Conservation (phyloP, 64 coral and sea anemone species). For the Hydrozoanthus tunicans region DNA sequence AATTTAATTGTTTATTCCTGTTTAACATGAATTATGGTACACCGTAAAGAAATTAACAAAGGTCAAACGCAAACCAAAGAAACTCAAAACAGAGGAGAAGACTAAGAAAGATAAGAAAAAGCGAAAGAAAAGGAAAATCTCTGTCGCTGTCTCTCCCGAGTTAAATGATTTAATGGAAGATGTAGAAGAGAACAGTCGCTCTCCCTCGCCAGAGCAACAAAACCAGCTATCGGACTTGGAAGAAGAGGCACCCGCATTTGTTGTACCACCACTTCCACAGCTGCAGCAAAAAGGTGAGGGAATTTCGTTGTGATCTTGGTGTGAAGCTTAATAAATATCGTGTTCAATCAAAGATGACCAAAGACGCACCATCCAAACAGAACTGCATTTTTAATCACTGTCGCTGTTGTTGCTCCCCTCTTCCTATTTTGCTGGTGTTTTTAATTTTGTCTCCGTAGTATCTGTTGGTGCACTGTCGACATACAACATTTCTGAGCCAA, state of each 20-base stretch:
- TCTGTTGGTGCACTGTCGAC: too few species aligned
- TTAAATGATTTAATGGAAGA: slow-evolving; percentile 17
- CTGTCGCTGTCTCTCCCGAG: neutral
- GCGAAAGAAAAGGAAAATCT: slow-evolving; percentile 13
- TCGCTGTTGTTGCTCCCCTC: too few species aligned
- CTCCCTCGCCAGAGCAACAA: slow-evolving; percentile 4
- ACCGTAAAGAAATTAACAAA: neutral
- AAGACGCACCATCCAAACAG: too few species aligned
- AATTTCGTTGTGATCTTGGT: neutral
- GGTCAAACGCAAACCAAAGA: neutral
- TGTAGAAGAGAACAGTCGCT: neutral
- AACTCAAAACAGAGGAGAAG: slow-evolving; percentile 30
- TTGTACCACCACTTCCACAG: slow-evolving; percentile 48
- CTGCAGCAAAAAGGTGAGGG: neutral
- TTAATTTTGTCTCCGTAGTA: too few species aligned
- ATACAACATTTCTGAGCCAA: too few species aligned
- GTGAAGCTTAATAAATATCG: neutral
- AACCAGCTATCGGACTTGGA: neutral
- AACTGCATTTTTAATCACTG: too few species aligned
- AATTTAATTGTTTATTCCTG: too few species aligned
- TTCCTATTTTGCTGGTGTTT: too few species aligned
- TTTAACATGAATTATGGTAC: too few species aligned
- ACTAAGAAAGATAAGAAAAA: slow-evolving; percentile 34
- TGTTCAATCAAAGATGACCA: too few species aligned
- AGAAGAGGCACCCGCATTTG: slow-evolving; percentile 28